Conservation (phyloP, 2,113 vertebrate genomes). For the Plecotus auritus region DNA sequence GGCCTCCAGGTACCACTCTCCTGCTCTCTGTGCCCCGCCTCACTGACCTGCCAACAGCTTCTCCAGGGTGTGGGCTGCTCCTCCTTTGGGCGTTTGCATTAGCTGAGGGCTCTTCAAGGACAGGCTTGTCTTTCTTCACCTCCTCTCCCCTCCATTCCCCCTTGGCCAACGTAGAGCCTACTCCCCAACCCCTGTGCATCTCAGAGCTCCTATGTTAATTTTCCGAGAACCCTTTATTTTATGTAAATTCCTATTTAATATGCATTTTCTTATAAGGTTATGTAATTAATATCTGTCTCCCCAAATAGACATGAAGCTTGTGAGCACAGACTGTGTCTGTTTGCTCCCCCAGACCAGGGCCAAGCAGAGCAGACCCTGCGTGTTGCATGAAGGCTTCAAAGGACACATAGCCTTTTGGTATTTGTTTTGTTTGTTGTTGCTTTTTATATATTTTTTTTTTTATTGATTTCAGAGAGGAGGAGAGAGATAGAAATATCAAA, state of each 20-base stretch:
- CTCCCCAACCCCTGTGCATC: neutral
- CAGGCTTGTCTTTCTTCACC: neutral
- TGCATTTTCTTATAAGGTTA: neutral
- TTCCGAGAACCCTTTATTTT: neutral
- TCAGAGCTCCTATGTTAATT: neutral
- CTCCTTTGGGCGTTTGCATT: neutral
- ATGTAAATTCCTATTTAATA: neutral
- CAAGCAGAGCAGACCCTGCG: neutral
- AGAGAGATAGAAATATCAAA: too few species aligned
- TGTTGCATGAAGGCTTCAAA: neutral
- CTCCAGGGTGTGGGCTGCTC: neutral
- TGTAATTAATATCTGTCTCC: neutral
- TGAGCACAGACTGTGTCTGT: neutral
- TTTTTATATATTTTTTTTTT: too few species aligned
- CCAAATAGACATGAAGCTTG: neutral
- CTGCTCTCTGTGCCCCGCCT: neutral
- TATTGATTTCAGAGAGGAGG: too few species aligned
- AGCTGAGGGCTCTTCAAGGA: neutral
- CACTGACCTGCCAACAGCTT: neutral
- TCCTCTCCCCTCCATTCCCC: neutral
- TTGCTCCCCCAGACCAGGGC: too few species aligned
- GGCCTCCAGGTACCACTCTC: accelerated
- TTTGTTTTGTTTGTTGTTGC: too few species aligned
- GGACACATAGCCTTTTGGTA: neutral
- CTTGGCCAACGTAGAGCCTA: neutral